A percentile compares a stretch with the other conserved stretches of the same genome.
These are phyloP conservation scores for Carcharodon carcharias DNA, from an alignment of 2,797 vertebrate genomes.

Conservation along the genomic window DNA sequence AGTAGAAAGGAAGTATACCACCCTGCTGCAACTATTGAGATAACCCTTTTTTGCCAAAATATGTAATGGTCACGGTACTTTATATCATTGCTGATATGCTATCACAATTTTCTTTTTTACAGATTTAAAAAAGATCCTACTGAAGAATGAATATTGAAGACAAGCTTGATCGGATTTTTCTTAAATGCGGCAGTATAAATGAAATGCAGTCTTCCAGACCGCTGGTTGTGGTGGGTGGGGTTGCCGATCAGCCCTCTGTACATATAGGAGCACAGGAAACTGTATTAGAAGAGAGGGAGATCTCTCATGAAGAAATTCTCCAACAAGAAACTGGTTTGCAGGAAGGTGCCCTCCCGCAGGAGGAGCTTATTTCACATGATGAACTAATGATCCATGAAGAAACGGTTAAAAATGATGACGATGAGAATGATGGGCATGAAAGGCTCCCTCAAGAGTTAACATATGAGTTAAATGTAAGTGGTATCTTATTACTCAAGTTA, in stretches of 20 bases:
- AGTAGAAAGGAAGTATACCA: neutral
- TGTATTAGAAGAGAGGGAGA: slow-evolving; percentile 77
- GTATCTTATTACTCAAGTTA: too few relatives aligned
- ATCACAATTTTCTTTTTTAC: slow-evolving; percentile 55
- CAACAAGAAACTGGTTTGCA: slow-evolving; percentile 72
- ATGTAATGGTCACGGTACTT: slow-evolving; percentile 38
- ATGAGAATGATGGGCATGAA: slow-evolving; percentile 72
- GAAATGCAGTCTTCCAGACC: slow-evolving; percentile 71
- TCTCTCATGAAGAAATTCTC: slow-evolving; percentile 82
- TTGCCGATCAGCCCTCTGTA: slow-evolving; percentile 59
- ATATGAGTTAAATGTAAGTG: slow-evolving; percentile 74
- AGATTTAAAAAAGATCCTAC: slow-evolving; percentile 47
- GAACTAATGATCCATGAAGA: slow-evolving; percentile 98
- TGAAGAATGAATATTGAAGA: slow-evolving; percentile 95
- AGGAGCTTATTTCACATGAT: slow-evolving; percentile 88
- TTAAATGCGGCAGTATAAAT: slow-evolving; percentile 84
- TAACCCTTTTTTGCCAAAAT: neutral
- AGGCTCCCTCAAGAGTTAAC: slow-evolving; percentile 85
- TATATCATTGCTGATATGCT: slow-evolving; percentile 39
- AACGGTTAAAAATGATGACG: slow-evolving; percentile 82
- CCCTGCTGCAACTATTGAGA: too few relatives aligned
- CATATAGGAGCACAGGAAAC: slow-evolving; percentile 67
- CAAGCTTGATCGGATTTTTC: slow-evolving; percentile 91
- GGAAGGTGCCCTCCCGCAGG: slow-evolving; percentile 75
- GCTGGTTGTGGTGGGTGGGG: slow-evolving; percentile 66